phyloP scores from a whole-genome alignment of 1,140 invertebrate species.

The Drosophila kurseongensis region DNA sequence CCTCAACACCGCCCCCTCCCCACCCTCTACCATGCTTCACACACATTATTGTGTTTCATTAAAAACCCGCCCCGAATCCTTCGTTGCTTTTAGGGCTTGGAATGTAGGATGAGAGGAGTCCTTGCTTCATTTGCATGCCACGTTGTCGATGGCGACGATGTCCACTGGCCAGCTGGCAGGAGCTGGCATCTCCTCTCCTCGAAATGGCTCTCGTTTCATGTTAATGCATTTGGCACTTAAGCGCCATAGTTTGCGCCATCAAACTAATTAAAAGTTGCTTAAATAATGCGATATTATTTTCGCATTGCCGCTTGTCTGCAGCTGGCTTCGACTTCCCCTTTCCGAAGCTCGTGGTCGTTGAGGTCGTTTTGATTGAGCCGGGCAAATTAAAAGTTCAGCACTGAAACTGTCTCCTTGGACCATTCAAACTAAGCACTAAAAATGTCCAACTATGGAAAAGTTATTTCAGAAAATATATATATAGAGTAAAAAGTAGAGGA shows the following conservation, averaged over 20 bases:
- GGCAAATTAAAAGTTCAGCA: conserved; percentile 21
- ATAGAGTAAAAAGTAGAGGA: too few relatives aligned
- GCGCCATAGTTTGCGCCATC: conserved; percentile 72
- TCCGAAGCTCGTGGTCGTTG: conserved; percentile 5
- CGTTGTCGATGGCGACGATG: conserved; percentile 3
- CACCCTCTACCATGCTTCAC: conserved; percentile 2
- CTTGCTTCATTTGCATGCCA: conserved; percentile 59
- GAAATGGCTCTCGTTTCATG: conserved; percentile 64
- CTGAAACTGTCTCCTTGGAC: conserved; percentile 14
- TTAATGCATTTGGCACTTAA: conserved; percentile 74
- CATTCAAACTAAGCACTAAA: conserved; percentile 14
- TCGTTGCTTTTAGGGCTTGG: conserved; percentile 43
- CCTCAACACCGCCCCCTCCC: neutral
- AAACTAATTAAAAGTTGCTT: conserved; percentile 74
- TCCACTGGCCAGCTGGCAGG: conserved; percentile 24
- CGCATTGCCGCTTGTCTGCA: conserved; percentile 33
- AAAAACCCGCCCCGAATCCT: conserved; percentile 57
- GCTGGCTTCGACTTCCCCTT: conserved; percentile 13
- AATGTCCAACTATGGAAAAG: neutral
- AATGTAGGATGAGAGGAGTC: conserved; percentile 2
- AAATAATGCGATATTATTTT: conserved; percentile 68
- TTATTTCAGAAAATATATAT: neutral
- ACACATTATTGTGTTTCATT: conserved; percentile 55
- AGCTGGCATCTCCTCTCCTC: conserved; percentile 30
- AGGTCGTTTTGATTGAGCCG: conserved; percentile 44